Conservation (phyloP, 2,797 vertebrate genomes). For the Rhinella marina region DNA sequence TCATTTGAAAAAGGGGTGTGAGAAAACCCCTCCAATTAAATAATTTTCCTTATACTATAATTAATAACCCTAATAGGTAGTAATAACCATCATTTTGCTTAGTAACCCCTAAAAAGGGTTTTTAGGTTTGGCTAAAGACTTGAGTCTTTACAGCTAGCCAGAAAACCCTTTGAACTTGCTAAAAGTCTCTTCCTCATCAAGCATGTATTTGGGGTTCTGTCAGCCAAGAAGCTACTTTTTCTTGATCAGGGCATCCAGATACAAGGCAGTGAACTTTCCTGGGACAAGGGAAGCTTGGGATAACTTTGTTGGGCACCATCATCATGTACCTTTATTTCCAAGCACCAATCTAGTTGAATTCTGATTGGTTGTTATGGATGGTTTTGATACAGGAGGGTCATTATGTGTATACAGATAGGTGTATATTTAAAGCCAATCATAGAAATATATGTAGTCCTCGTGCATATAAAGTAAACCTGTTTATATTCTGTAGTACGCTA, state of each 20-base stretch:
- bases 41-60: too few species aligned
- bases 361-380: background rate
- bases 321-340: background rate
- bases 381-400: background rate
- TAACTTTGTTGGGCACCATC: background rate
- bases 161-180: background rate
- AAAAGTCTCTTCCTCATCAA: background rate
- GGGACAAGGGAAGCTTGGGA: background rate
- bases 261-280: background rate
- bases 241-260: background rate
- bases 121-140: background rate
- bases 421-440: too few species aligned
- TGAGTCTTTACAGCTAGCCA: background rate
- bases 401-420: background rate
- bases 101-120: background rate
- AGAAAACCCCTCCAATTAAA: too few species aligned
- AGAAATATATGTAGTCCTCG: background rate
- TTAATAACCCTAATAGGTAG: too few species aligned
- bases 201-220: too few species aligned
- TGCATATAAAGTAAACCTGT: background rate
- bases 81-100: too few species aligned
- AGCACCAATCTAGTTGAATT: background rate
- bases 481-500: background rate
- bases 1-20: too few species aligned
- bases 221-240: background rate